Percentiles rank a stretch among this genome's conserved stretches.
Evolutionary conservation across 2,888 invertebrate species (phyloP).

Genomic region (Volucella bombylans): DNA sequence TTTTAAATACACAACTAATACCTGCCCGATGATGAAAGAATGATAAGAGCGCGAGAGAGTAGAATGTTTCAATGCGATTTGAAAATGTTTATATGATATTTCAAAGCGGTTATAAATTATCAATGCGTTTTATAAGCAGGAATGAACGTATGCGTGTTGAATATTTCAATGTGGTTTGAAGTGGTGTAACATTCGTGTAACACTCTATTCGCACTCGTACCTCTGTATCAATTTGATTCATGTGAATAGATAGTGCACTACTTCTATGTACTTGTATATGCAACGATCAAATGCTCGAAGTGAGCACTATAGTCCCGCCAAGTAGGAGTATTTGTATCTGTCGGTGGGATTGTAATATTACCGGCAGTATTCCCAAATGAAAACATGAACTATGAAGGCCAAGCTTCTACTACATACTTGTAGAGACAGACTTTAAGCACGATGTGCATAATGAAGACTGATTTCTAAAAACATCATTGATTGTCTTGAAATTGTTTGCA

Average conservation of each 20-base stretch:
- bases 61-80: too few relatives aligned
- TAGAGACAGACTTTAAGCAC: conserved; percentile 11
- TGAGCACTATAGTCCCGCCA: background rate
- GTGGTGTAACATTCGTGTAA: too few relatives aligned
- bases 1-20: too few relatives aligned
- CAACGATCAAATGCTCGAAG: conserved; percentile 55
- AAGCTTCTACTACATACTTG: background rate
- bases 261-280: conserved; percentile 31
- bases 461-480: conserved; percentile 1
- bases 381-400: conserved; percentile 63
- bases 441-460: conserved; percentile 24
- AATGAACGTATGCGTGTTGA: too few relatives aligned
- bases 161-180: too few relatives aligned
- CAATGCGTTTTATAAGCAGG: too few relatives aligned
- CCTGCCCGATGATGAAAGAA: too few relatives aligned
- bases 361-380: conserved; percentile 47
- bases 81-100: too few relatives aligned
- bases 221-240: background rate
- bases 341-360: background rate
- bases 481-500: conserved; percentile 44
- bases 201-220: too few relatives aligned
- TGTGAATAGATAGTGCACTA: conserved; percentile 35
- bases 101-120: too few relatives aligned
- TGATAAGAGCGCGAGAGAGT: too few relatives aligned
- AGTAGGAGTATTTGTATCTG: conserved; percentile 2